Base-by-base conservation (phyloP, 37 sponge, comb jelly and placozoan genomes). In the Diacarnus erythraeanus region DNA sequence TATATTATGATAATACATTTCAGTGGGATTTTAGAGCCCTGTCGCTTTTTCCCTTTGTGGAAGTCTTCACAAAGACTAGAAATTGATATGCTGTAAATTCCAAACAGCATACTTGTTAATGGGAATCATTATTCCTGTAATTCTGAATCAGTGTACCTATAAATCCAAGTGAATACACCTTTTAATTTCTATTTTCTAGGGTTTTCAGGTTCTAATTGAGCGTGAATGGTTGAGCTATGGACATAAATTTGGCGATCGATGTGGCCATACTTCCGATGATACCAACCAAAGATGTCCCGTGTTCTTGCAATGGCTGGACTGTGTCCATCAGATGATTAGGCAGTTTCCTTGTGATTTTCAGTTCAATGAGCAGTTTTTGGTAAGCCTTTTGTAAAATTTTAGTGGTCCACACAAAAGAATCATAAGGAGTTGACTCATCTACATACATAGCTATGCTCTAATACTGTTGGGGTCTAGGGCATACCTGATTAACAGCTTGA, bases 301-400 rank as follows among this genome's bases (percentile, higher is more conserved):
- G 18, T 97, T 97, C 78, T 90, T 94, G 10, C 97, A 97, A 79
- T 97, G 95, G 95, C 72, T 94, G 63, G 97, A 97, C 68, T 88
- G 90, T 74, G 85, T 97, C 0, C 89, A 94, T 44, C 97, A 97
- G 77, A 65, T 97, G 31, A 43, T 88, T 25, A 82, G 79, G 42
- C 97, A 97, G 92, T 94, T 83, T 59, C 97, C 97, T 26, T 79
- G 74, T n/a, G 72, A 75, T 38, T 97, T 97, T 57, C 81, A 94
- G 70, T 97, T 94, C 89, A 97, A 88, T 68, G 83, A 82, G 36
- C 59, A 44, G 42, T 89, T 86, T 31, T 78, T 97, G 79, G 95
- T 97, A 38, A 77, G 12, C 51, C 12, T 47, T 47, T 47, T 47
- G 51, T 47, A 15, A n/a, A n/a, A n/a, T n/a, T n/a, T n/a, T n/a